Evolutionary conservation across 2,113 vertebrate genomes (phyloP), one percentile per base, ranked within the genome.

Genomic region (Neotoma lepida): DNA sequence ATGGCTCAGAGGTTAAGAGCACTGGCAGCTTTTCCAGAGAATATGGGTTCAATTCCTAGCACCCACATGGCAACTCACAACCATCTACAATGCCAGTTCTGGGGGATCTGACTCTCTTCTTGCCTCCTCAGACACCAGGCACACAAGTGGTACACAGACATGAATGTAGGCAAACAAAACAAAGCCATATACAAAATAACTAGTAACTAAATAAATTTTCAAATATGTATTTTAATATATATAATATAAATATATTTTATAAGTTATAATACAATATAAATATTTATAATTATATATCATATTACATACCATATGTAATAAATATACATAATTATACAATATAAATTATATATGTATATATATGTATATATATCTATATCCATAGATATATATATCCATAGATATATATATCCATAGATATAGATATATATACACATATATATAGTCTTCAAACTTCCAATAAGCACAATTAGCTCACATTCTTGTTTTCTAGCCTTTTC

Each of bases 381-480:
- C n/a, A n/a, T n/a, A n/a, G n/a, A n/a, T n/a, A n/a, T n/a, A n/a
- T n/a, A n/a, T n/a, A n/a, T n/a, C n/a, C n/a, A n/a, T n/a, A n/a
- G n/a, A n/a, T n/a, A n/a, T n/a, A n/a, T n/a, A n/a, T n/a, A n/a
- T n/a, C n/a, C n/a, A n/a, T n/a, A n/a, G n/a, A n/a, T n/a, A n/a
- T n/a, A n/a, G n/a, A n/a, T n/a, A 4, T 35, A 2, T 20, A 49
- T 15, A 30, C 8, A 30, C 2, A 15, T 76, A 9, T 46, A 8
- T 51, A 8, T 15, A 46, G 51, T 10, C 4, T 90, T 85, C 91
- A 94, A 58, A 86, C 26, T 93, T 54, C 46, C 15, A 85, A 13
- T 87, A 95, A 63, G 1, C 6, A 73, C 26, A 95, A 86, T 90
- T 85, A 95, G 73, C 63, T 89, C 85, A 93, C 93, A 61, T 13